Percentiles rank a stretch among this genome's conserved stretches.
Conservation (phyloP, 1,140 invertebrate genomes). For the Laodelphax striatellus region DNA sequence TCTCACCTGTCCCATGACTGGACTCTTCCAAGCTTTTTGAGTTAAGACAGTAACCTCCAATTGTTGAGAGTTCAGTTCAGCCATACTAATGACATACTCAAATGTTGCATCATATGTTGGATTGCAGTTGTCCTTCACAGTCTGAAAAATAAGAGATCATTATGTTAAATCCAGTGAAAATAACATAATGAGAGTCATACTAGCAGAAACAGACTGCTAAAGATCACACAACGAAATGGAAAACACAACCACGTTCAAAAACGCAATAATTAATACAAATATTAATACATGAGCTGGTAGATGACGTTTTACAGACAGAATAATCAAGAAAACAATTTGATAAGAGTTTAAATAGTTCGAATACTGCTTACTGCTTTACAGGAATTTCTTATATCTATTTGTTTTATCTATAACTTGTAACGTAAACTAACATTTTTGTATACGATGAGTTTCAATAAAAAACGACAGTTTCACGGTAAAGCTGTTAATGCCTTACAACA, state of each 20-base stretch:
- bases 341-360: too few relatives aligned
- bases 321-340: too few relatives aligned
- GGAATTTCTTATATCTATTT: too few relatives aligned
- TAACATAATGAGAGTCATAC: slow-evolving; percentile 1
- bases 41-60: slow-evolving; percentile 73
- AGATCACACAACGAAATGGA: too few relatives aligned
- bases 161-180: neutral
- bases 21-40: slow-evolving; percentile 70
- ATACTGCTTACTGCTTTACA: too few relatives aligned
- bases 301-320: too few relatives aligned
- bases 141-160: slow-evolving; percentile 30
- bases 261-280: too few relatives aligned
- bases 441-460: too few relatives aligned
- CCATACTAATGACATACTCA: slow-evolving; percentile 67
- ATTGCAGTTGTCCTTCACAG: slow-evolving; percentile 81
- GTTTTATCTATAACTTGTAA: too few relatives aligned
- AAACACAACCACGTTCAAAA: too few relatives aligned
- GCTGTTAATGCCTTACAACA: too few relatives aligned
- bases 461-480: neutral
- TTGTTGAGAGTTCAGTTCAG: slow-evolving; percentile 55
- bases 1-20: slow-evolving; percentile 64
- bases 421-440: neutral
- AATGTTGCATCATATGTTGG: slow-evolving; percentile 85
- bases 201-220: neutral
- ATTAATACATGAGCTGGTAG: too few relatives aligned